phyloP scores from a whole-genome alignment of 2,888 invertebrate genomes.

The Drosophila testacea region DNA sequence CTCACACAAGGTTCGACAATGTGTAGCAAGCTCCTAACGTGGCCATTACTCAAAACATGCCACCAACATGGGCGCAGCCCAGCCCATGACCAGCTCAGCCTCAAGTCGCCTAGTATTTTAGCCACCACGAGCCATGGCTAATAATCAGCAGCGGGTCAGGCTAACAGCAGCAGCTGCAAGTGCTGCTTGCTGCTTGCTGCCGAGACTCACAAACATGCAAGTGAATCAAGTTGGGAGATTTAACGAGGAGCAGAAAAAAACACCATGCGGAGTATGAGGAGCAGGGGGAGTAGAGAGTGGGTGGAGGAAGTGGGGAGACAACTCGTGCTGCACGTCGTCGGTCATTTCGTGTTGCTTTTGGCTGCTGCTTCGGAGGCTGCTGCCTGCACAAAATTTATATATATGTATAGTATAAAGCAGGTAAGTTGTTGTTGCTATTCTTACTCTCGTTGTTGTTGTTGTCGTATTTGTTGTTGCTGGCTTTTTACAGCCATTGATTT shows the following conservation, averaged over 20 bases:
- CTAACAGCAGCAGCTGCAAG: conserved; percentile 44
- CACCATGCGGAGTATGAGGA: neutral
- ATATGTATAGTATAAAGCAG: conserved; percentile 44
- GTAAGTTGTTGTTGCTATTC: conserved; percentile 49
- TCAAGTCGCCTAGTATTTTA: conserved; percentile 6
- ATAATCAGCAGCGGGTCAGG: conserved; percentile 64
- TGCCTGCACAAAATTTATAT: conserved; percentile 44
- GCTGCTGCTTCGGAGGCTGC: conserved; percentile 47
- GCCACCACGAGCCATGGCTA: conserved; percentile 61
- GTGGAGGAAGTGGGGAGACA: conserved; percentile 30
- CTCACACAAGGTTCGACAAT: conserved; percentile 19
- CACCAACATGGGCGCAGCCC: conserved; percentile 66
- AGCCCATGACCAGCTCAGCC: conserved; percentile 26
- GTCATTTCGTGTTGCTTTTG: conserved; percentile 77
- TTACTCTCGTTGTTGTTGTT: conserved; percentile 9
- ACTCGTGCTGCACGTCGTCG: conserved; percentile 80
- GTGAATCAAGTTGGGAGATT: conserved; percentile 38
- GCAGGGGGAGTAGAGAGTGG: neutral
- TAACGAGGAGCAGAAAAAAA: conserved; percentile 4
- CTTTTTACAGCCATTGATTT: conserved; percentile 76
- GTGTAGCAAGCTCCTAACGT: conserved; percentile 56
- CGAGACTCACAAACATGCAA: conserved; percentile 36
- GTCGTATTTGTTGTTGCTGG: conserved; percentile 52
- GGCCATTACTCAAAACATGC: conserved; percentile 76
- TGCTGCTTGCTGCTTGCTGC: conserved; percentile 49